Evolutionary conservation across 2,797 vertebrate genomes (phyloP).

Genomic region (Xenopus petersii): DNA sequence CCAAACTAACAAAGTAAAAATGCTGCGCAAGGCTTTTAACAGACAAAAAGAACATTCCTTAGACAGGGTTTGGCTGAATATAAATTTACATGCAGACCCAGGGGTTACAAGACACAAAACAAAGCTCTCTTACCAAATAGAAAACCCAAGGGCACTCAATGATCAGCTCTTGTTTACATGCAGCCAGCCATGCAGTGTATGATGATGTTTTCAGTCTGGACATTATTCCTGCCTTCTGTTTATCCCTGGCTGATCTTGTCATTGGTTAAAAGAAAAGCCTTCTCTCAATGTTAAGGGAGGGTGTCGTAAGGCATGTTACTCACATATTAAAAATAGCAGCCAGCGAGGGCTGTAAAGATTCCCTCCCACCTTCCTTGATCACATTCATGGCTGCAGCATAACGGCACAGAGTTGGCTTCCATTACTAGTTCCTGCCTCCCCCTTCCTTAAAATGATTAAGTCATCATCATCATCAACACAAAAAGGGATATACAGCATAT

Average conservation of each 20-base stretch:
- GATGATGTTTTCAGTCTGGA: constrained; percentile 1
- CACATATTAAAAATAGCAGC: constrained; percentile 42
- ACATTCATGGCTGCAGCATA: too few relatives aligned
- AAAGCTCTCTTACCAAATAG: constrained; percentile 15
- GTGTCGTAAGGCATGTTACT: constrained; percentile 11
- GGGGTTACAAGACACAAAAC: too few relatives aligned
- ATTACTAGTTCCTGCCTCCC: neutral
- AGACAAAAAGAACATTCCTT: too few relatives aligned
- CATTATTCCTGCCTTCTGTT: constrained; percentile 7
- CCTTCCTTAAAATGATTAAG: too few relatives aligned
- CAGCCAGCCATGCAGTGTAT: neutral
- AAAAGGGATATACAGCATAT: too few relatives aligned
- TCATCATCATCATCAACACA: too few relatives aligned
- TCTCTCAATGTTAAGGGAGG: constrained; percentile 13
- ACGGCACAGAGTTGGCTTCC: neutral
- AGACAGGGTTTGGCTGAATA: too few relatives aligned
- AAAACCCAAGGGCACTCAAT: neutral
- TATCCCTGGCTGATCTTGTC: constrained; percentile 18
- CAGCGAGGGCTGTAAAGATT: neutral
- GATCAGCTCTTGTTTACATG: constrained; percentile 30
- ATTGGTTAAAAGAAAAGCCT: constrained; percentile 10
- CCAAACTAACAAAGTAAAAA: too few relatives aligned
- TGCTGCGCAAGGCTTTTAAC: too few relatives aligned
- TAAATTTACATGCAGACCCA: too few relatives aligned
- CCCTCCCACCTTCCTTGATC: constrained; percentile 19